phyloP scores from a whole-genome alignment of 2,888 invertebrate genomes.

The Deilephila elpenor region DNA sequence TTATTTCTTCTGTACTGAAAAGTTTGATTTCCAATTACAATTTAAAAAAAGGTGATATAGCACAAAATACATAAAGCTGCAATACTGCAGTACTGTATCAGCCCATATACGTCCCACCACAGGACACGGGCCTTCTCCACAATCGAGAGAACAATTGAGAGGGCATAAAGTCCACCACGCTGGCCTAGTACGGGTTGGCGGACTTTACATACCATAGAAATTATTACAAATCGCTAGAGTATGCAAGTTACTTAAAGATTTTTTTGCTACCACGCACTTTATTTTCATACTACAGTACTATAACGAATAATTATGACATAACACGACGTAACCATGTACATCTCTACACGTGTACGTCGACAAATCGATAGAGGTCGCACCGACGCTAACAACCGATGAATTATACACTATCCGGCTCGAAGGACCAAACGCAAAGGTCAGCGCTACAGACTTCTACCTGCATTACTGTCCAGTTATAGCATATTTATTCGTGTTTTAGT shows the following conservation, averaged over 20 bases:
- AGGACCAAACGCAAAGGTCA: conserved; percentile 13
- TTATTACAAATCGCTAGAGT: too few species aligned
- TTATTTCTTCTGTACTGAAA: too few species aligned
- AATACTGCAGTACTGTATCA: neutral
- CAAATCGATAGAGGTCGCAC: conserved; percentile 1
- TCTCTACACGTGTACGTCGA: neutral
- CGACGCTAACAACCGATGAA: neutral
- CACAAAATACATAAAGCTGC: neutral
- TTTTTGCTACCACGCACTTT: too few species aligned
- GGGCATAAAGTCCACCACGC: too few species aligned
- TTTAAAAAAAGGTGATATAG: neutral
- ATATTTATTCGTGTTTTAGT: neutral
- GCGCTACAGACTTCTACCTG: neutral
- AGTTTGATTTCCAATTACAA: neutral
- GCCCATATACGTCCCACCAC: too few species aligned
- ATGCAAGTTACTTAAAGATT: too few species aligned
- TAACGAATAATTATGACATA: neutral
- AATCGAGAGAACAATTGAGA: too few species aligned
- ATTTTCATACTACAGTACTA: neutral
- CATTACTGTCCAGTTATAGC: neutral
- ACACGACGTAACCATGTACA: too few species aligned
- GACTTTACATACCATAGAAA: too few species aligned
- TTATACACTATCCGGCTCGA: conserved; percentile 16
- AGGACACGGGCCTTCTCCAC: too few species aligned
- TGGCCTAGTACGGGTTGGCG: too few species aligned